Base-by-base conservation (phyloP, 2,888 invertebrate genomes). In the Pseudococcus viburni region DNA sequence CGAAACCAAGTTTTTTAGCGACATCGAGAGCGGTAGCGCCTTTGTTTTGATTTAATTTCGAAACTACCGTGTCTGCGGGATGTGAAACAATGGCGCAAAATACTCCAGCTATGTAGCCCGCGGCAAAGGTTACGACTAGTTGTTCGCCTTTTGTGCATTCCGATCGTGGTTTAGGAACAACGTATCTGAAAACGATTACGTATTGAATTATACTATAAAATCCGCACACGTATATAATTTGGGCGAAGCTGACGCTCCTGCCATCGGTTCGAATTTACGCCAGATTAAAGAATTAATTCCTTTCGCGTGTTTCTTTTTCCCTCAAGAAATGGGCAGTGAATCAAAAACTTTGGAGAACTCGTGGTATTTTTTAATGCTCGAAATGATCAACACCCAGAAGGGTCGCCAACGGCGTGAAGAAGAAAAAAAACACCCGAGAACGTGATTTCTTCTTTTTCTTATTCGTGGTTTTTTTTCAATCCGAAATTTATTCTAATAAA, bases 61-160 rank as follows among this genome's bases (percentile, higher is more conserved):
- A 99, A 22, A 99, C 99, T 90, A 96, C 96, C 42, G 99, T 98
- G 92, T 99, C 99, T 90, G 99, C 99, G 88, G 99, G 99, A 93
- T 99, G 99, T n/a, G 98, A 98, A 2, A 99, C 99, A 92, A 99
- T 95, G 90, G 99, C 99, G 92, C 99, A 99, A 94, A 99, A 99
- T 86, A 99, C 97, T 91, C 99, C 99, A 91, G 99, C 99, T 93
- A 99, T 99, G 93, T 99, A 99, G 91, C 98, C 95, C 90, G 94
- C 94, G 89, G 93, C 96, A 93, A 99, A 99, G 9, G 99, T 99
- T 55, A 99, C 98, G 88, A 98, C 92, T 90, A 99, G 93, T 92
- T 99, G 99, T 92, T 99, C 99, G 88, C 96, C 94, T 93, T 99
- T 99, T 46, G 95, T 92, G 93, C 99, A 99, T 80, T 97, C 95